These are phyloP conservation scores for Dermatemys mawii DNA, from an alignment of 2,113 vertebrate genomes.

Conservation along the genomic window DNA sequence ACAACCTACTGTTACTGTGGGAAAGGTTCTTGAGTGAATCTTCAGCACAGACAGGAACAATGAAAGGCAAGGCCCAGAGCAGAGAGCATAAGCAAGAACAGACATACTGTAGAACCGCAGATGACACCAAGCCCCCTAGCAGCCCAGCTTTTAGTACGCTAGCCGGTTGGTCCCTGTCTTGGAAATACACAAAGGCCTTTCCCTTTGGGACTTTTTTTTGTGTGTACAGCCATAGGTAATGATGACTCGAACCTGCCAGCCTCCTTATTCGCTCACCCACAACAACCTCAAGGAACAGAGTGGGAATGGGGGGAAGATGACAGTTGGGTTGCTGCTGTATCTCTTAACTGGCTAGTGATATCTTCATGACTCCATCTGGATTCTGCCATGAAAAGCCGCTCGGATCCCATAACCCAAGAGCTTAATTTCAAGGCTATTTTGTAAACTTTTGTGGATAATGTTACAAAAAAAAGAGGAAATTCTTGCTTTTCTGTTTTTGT, in stretches of 20 bases:
- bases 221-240: neutral
- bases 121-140: neutral
- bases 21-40: neutral
- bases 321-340: neutral
- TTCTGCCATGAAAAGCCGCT: neutral
- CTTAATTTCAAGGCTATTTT: conserved; percentile 10
- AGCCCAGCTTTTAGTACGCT: neutral
- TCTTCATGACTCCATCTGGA: neutral
- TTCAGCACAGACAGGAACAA: fast-evolving
- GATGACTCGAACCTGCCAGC: neutral
- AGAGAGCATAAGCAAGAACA: conserved; percentile 2
- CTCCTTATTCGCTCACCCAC: neutral
- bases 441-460: conserved; percentile 31
- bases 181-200: conserved; percentile 34
- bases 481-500: conserved; percentile 11
- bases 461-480: neutral
- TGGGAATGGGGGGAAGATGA: neutral
- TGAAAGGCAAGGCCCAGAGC: fast-evolving
- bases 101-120: conserved; percentile 26
- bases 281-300: fast-evolving
- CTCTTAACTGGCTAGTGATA: neutral
- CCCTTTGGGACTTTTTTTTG: neutral
- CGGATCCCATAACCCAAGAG: neutral
- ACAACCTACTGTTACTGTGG: neutral
- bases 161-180: neutral